Base-by-base conservation (phyloP, 2,113 vertebrate species). In the Chaetura pelagica region DNA sequence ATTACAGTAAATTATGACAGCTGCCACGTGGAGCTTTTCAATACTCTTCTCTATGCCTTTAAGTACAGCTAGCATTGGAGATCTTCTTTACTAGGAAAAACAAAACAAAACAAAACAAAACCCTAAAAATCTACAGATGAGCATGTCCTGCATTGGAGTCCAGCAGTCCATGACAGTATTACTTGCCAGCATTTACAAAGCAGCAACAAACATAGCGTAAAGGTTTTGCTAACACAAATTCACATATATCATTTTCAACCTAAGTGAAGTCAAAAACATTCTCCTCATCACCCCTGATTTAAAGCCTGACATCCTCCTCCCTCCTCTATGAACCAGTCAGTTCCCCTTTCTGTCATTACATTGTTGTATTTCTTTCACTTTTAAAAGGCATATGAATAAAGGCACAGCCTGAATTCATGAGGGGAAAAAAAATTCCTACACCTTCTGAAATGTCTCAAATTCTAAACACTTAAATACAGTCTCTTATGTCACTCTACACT, bases 1-100 rank as follows among this genome's bases (percentile, higher is more conserved):
- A 85, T 66, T 90, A 92, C 67, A 76, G 78, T 68, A 93, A 85
- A 83, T 85, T 58, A 87, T 62, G 77, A 84, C 44, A 90, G 88
- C 85, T 92, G 51, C 85, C 76, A 46, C 23, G 26, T 14, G 4
- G 26, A 85, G 40, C 58, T 93, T 83, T 93, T 72, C 71, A 79
- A 85, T 83, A 34, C 30, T 90, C 49, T 75, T 69, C 54, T 38
- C 59, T 75, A 4, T 3, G 11, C 19, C 27, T 94, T 83, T 64
- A 88, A 82, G 88, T 49, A 44, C 15, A 83, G 63, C 51, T 29
- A 67, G 58, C 46, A 73, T 9, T 83, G 21, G 62, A 61, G 40
- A 40, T 46, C 63, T 73, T 42, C 68, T 83, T 83, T 76, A 66
- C 35, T 18, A 42, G 59, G 26, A 6, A 20, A 23, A 44, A n/a